phyloP scores from a whole-genome alignment of 2,113 vertebrate genomes.

The Galbula dea region DNA sequence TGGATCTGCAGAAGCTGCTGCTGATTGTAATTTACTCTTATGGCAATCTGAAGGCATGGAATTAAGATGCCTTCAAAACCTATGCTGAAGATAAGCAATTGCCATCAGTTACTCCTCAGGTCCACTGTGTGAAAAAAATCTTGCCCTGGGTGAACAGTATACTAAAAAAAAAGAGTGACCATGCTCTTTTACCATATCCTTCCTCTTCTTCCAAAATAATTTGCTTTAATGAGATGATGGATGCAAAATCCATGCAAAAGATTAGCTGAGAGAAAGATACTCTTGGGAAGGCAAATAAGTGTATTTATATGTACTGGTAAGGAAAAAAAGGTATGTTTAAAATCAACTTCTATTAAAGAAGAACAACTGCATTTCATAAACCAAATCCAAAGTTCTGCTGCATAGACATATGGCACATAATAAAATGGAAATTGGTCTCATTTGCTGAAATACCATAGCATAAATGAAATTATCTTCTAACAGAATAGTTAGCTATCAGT shows the following conservation, averaged over 20 bases:
- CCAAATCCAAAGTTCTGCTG: background rate
- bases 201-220: background rate
- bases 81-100: background rate
- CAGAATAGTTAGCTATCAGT: background rate
- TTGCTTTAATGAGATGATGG: background rate
- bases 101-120: background rate
- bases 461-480: constrained; percentile 12
- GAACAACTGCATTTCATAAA: constrained; percentile 8
- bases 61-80: background rate
- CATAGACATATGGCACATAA: constrained; percentile 9
- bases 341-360: background rate
- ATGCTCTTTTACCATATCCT: background rate
- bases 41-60: background rate
- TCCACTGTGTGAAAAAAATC: background rate
- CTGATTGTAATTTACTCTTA: fast-evolving
- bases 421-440: background rate
- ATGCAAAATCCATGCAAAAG: background rate
- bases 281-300: background rate
- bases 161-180: fast-evolving
- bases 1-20: background rate
- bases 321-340: background rate
- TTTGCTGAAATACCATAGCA: background rate
- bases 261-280: background rate
- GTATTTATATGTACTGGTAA: background rate
- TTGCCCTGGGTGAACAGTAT: background rate